A percentile compares a stretch with the other conserved stretches of the same genome.
phyloP scores from a whole-genome alignment of 2,888 invertebrate genomes.

The Magallana nippona region DNA sequence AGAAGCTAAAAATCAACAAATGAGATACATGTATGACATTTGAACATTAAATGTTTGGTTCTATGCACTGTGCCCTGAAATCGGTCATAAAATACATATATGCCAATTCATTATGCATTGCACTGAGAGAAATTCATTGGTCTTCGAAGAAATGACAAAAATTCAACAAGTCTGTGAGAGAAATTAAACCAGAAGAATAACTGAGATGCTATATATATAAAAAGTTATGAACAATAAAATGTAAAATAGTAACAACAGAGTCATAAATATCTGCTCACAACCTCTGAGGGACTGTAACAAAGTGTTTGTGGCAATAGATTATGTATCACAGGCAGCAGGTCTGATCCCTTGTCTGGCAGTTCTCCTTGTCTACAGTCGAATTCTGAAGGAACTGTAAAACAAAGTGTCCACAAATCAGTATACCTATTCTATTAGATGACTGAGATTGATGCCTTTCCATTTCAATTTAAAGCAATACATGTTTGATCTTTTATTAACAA shows the following conservation, averaged over 20 bases:
- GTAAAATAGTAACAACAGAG: constrained; percentile 1
- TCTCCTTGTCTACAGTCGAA: constrained; percentile 60
- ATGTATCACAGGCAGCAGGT: constrained; percentile 10
- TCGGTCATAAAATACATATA: background rate
- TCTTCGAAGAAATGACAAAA: background rate
- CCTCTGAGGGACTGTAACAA: background rate
- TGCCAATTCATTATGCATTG: background rate
- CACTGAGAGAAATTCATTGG: constrained; percentile 1
- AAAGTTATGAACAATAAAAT: background rate
- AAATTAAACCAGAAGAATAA: too few species aligned
- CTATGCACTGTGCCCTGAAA: constrained; percentile 1
- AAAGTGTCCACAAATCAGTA: constrained; percentile 19
- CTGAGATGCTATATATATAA: background rate
- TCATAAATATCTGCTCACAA: background rate
- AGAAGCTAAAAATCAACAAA: background rate
- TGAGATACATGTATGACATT: background rate
- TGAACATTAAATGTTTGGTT: background rate
- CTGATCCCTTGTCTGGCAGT: background rate
- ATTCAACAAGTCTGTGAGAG: background rate
- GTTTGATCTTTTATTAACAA: too few species aligned
- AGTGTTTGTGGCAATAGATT: background rate
- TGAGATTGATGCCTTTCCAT: too few species aligned
- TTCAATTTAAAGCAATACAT: too few species aligned
- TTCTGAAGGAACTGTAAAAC: constrained; percentile 69
- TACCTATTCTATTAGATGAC: too few species aligned